These are phyloP conservation scores for Sphaeridia pumilis DNA, from an alignment of 2,888 invertebrate genomes.

Conservation along the genomic window DNA sequence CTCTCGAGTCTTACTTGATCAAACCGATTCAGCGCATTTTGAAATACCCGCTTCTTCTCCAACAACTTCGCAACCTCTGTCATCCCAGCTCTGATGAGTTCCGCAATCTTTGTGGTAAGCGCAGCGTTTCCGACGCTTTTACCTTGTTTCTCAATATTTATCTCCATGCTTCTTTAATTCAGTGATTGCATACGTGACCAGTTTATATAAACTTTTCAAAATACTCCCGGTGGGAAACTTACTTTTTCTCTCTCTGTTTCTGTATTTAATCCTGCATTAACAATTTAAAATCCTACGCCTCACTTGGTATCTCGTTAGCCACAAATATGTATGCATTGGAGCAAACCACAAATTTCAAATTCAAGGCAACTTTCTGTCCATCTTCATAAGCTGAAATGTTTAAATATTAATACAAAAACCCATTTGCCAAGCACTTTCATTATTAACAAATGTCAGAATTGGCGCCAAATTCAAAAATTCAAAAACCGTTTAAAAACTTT, in stretches of 20 bases:
- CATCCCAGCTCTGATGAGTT: conserved; percentile 88
- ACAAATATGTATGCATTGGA: too few relatives aligned
- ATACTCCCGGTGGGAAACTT: neutral
- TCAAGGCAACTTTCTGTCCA: too few relatives aligned
- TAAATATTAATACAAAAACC: too few relatives aligned
- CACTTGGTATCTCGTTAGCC: too few relatives aligned
- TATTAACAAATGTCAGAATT: too few relatives aligned
- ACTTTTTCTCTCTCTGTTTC: neutral
- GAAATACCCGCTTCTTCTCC: conserved; percentile 88
- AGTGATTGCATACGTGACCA: neutral
- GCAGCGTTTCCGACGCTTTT: too few relatives aligned
- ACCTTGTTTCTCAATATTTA: too few relatives aligned
- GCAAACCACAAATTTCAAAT: too few relatives aligned
- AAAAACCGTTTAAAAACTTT: too few relatives aligned
- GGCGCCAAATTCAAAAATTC: too few relatives aligned
- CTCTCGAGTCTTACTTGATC: conserved; percentile 93
- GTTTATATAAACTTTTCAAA: neutral
- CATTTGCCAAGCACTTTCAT: too few relatives aligned
- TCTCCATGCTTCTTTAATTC: neutral
- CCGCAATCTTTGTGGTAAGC: conserved; percentile 58
- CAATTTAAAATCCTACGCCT: neutral
- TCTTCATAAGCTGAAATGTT: too few relatives aligned
- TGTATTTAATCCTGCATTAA: neutral
- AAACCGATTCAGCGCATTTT: conserved; percentile 97
- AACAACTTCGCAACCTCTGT: conserved; percentile 87